Evolutionary conservation across 2,888 invertebrate genomes (phyloP), one percentile per base, ranked within the genome.

Genomic region (Corbicula japonica): DNA sequence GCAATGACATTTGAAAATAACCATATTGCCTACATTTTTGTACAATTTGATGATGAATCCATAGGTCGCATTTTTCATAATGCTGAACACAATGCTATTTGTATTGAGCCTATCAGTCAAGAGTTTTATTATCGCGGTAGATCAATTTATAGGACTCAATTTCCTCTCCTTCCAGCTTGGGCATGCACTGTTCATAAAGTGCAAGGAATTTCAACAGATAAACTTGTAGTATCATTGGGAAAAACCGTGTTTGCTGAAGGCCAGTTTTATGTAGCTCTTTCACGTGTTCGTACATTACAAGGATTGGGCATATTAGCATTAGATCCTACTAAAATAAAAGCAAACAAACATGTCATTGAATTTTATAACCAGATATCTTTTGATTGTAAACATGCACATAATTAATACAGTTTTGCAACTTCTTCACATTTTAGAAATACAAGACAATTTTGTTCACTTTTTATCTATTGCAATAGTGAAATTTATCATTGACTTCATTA

Each of bases 101-200:
- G 52, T 21, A 76, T 71, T n/a, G 34, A 32, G 48, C 41, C 34
- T 15, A 70, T 76, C 35, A 63, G 63, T 21, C 65, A 63, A 63
- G 58, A 65, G 8, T 71, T 76, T 76, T 35, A 63, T 23, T 63
- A 34, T 41, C 18, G 26, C 30, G 71, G 71, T 8, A 35, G 71
- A 46, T 63, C 34, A 1, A 58, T 76, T 32, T 35, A 48, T n/a
- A 30, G 77, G n/a, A 72, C 34, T 28, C 77, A 77, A 26, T 77
- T 72, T 60, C 77, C 77, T 18, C 38, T 76, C 8, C 32, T 72
- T n/a, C n/a, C n/a, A n/a, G n/a, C n/a, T n/a, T n/a, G n/a, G n/a
- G n/a, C 68, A 10, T 68, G 62, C 38, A 73, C 68, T 18, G 52
- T 77, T 48, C 72, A 76, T 56, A 77, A 77, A 73, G 61, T 77